phyloP scores from a whole-genome alignment of 2,797 vertebrate genomes.

The Ara ararauna region DNA sequence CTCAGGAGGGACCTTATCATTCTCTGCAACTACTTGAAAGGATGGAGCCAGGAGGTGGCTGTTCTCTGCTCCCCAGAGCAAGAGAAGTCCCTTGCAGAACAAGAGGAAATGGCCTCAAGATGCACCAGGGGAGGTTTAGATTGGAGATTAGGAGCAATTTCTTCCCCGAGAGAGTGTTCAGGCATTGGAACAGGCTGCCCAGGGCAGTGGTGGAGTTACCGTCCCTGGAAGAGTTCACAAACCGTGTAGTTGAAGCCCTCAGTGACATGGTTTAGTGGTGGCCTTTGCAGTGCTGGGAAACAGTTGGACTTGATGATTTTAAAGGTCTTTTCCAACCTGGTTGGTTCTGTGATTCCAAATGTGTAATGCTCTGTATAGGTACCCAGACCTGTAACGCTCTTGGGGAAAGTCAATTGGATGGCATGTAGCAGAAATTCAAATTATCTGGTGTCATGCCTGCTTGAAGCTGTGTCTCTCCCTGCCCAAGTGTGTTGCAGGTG shows the following conservation, averaged over 20 bases:
- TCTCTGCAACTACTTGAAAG: neutral
- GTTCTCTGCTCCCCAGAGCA: neutral
- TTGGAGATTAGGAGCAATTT: neutral
- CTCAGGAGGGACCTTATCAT: neutral
- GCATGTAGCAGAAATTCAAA: neutral
- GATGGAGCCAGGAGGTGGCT: neutral
- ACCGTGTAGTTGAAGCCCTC: neutral
- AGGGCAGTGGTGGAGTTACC: neutral
- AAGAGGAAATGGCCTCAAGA: neutral
- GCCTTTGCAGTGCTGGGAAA: neutral
- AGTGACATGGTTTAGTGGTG: neutral
- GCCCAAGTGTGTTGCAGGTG: rapidly evolving
- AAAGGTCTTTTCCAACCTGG: neutral
- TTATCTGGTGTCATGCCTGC: neutral
- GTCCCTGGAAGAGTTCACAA: neutral
- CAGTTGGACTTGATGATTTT: neutral
- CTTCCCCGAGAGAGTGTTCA: neutral
- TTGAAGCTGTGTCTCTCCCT: neutral
- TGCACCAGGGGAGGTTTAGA: neutral
- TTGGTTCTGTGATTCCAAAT: neutral
- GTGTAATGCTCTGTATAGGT: neutral
- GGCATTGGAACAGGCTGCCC: neutral
- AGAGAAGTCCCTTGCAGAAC: neutral
- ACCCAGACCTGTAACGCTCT: neutral
- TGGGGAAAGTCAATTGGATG: neutral